Percentiles rank a stretch among this genome's conserved stretches.
Evolutionary conservation across 1,140 invertebrate species (phyloP).

Genomic region (Philotrypesis tridentata): DNA sequence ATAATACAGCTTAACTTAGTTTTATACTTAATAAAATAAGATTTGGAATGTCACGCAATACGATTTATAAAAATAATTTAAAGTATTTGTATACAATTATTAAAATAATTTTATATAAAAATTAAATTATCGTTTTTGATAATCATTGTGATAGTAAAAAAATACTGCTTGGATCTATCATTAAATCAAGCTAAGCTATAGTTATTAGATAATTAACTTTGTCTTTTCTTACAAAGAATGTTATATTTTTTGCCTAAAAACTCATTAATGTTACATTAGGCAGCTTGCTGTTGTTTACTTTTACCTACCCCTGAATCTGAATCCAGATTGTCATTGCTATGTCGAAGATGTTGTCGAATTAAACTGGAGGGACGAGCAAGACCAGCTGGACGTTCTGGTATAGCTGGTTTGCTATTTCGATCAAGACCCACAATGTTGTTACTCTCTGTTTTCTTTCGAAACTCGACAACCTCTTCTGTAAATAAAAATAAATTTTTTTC

Average conservation of each 20-base stretch:
- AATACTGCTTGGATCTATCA: background rate
- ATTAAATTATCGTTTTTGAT: slow-evolving; percentile 15
- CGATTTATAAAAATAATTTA: slow-evolving; percentile 27
- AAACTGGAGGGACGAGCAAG: slow-evolving; percentile 77
- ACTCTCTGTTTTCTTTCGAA: slow-evolving; percentile 66
- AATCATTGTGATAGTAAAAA: background rate
- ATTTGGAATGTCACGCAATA: background rate
- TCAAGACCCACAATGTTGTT: slow-evolving; percentile 56
- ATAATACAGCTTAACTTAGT: background rate
- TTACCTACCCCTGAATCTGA: slow-evolving; percentile 68
- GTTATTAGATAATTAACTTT: background rate
- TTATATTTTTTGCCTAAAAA: background rate
- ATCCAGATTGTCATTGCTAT: slow-evolving; percentile 67
- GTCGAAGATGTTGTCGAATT: slow-evolving; percentile 66
- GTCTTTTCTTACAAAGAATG: background rate
- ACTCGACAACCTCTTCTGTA: slow-evolving; percentile 63
- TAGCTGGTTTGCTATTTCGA: slow-evolving; percentile 77
- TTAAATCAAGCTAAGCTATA: background rate
- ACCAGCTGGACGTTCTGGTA: slow-evolving; percentile 82
- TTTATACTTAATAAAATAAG: slow-evolving; percentile 11
- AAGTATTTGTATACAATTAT: slow-evolving; percentile 1
- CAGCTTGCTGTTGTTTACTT: slow-evolving; percentile 20
- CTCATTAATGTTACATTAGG: background rate
- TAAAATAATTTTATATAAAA: slow-evolving; percentile 3
- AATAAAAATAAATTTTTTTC: slow-evolving; percentile 24